Conservation (phyloP, 2,888 invertebrate genomes). For the Lamellibrachia columna region DNA sequence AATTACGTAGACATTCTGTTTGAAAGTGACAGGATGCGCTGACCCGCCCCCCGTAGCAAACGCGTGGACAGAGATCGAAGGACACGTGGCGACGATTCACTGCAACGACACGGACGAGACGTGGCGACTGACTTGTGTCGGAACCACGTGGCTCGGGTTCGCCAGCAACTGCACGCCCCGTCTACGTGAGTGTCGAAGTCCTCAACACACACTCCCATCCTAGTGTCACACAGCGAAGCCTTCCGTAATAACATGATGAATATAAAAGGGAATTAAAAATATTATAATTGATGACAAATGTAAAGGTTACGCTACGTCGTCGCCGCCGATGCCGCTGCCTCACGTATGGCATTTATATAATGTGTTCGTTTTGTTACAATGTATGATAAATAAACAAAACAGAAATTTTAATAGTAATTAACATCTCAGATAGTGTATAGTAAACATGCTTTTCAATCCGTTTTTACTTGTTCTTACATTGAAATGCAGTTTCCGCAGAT, state of each 20-base stretch:
- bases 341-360: too few relatives aligned
- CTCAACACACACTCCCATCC: neutral
- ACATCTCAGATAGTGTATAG: too few relatives aligned
- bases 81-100: conserved; percentile 22
- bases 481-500: neutral
- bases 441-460: too few relatives aligned
- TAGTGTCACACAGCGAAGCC: too few relatives aligned
- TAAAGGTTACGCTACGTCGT: too few relatives aligned
- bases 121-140: conserved; percentile 26
- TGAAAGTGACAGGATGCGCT: conserved; percentile 26
- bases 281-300: too few relatives aligned
- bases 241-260: too few relatives aligned
- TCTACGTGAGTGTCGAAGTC: neutral
- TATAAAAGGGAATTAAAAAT: too few relatives aligned
- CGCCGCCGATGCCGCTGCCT: too few relatives aligned
- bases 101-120: conserved; percentile 25
- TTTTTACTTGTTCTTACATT: neutral
- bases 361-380: too few relatives aligned
- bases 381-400: too few relatives aligned
- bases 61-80: conserved; percentile 24
- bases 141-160: conserved; percentile 21
- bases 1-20: neutral
- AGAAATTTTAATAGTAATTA: too few relatives aligned
- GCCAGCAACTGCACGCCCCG: conserved; percentile 20
- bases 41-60: conserved; percentile 23